phyloP scores from a whole-genome alignment of 2,797 vertebrate genomes.

The Sebastes baramenuke region DNA sequence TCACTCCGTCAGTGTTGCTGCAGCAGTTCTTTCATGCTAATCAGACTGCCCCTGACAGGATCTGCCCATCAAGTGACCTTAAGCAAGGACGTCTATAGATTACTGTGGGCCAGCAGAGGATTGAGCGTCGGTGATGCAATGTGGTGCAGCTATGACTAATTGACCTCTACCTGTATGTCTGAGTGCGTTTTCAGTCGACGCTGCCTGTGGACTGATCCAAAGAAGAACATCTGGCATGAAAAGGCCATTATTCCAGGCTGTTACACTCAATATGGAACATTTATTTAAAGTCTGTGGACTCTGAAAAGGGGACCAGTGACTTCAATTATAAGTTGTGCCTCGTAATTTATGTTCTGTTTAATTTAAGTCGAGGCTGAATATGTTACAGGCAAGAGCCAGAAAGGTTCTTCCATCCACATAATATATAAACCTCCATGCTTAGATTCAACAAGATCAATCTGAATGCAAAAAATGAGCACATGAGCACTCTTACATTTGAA shows the following conservation, averaged over 20 bases:
- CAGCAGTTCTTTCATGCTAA: background rate
- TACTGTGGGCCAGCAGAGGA: conserved; percentile 1
- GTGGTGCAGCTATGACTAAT: background rate
- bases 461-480: background rate
- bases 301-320: conserved; percentile 9
- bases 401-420: background rate
- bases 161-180: conserved; percentile 20
- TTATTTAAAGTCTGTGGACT: conserved; percentile 34
- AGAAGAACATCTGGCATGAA: conserved; percentile 38
- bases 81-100: conserved; percentile 26
- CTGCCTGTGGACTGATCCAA: conserved; percentile 8
- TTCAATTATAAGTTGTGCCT: conserved; percentile 15
- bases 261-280: conserved; percentile 28
- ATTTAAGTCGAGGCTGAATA: conserved; percentile 31
- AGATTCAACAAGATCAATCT: background rate
- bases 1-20: background rate
- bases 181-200: background rate
- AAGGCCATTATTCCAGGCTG: conserved; percentile 32
- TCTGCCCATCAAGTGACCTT: conserved; percentile 35
- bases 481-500: background rate
- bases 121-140: background rate
- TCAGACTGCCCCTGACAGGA: background rate
- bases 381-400: background rate
- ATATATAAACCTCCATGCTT: background rate
- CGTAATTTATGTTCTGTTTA: conserved; percentile 40